Percentiles rank a stretch among this genome's conserved stretches.
Conservation (phyloP, 2,797 vertebrate species). For the Anabacerthia variegaticeps region DNA sequence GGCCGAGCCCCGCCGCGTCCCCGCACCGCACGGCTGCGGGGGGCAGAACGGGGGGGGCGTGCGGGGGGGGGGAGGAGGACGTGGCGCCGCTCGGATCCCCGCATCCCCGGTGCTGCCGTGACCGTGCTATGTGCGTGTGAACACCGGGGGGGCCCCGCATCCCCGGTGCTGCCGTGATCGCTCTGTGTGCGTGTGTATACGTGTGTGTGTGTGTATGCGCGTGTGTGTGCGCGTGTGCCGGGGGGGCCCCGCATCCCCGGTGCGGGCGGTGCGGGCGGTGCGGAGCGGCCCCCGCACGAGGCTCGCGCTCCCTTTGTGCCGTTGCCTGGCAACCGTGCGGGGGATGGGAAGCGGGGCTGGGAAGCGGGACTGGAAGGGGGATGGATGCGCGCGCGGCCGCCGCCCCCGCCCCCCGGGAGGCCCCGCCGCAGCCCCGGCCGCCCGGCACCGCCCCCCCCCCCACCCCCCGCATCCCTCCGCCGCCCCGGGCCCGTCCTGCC, state of each 20-base stretch:
- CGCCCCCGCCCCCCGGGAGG: not conserved
- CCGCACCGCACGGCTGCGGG: not conserved
- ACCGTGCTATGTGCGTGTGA: not conserved
- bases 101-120: not conserved
- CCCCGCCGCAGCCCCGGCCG: not conserved
- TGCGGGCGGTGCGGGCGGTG: not conserved
- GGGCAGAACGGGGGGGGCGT: not conserved
- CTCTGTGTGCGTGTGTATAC: not conserved
- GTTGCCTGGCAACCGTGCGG: constrained; percentile 72
- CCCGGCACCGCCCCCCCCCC: too few relatives aligned
- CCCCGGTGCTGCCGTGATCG: too few relatives aligned
- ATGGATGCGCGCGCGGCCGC: constrained; percentile 8
- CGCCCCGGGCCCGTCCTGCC: not conserved
- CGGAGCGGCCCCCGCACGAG: not conserved
- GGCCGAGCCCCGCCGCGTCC: not conserved
- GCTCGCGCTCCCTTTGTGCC: constrained; percentile 71
- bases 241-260: not conserved
- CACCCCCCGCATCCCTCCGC: not conserved
- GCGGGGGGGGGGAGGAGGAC: too few relatives aligned
- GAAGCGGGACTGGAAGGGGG: not conserved
- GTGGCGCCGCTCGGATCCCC: not conserved
- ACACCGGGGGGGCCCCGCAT: not conserved
- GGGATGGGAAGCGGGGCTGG: constrained; percentile 5
- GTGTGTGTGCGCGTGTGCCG: not conserved
- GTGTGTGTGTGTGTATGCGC: not conserved